phyloP scores from a whole-genome alignment of 2,113 vertebrate species.

The Pao palembangensis region DNA sequence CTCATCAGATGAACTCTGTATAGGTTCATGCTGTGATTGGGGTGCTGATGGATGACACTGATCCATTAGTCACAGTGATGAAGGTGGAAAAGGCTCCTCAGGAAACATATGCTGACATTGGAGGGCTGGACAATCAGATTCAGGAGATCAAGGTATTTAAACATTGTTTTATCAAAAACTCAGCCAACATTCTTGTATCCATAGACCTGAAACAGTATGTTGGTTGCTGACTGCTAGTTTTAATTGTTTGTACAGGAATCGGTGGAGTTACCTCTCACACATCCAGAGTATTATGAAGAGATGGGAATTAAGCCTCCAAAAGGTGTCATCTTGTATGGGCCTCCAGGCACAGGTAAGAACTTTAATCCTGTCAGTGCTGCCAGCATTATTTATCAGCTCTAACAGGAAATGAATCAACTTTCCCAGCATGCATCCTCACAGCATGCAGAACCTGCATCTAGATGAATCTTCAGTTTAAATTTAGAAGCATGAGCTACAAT shows the following conservation, averaged over 20 bases:
- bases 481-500: no score
- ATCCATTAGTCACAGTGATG: conserved; percentile 97
- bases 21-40: conserved; percentile 98
- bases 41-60: conserved; percentile 96
- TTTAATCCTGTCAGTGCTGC: not conserved
- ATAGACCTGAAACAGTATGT: not conserved
- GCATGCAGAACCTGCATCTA: no score
- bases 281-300: conserved; percentile 98
- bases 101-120: conserved; percentile 95
- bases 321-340: conserved; percentile 94
- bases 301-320: conserved; percentile 99
- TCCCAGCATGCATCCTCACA: not conserved
- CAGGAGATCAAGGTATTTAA: conserved; percentile 92
- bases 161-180: not conserved
- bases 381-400: not conserved
- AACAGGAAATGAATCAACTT: not conserved
- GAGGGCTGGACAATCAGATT: conserved; percentile 95
- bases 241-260: conserved; percentile 80
- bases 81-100: conserved; percentile 98
- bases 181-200: no score
- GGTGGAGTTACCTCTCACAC: conserved; percentile 96
- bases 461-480: no score
- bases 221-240: not conserved
- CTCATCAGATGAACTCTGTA: not conserved
- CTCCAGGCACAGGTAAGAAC: conserved; percentile 90